phyloP scores from a whole-genome alignment of 2,797 vertebrate genomes.

The Nyctalus aviator region DNA sequence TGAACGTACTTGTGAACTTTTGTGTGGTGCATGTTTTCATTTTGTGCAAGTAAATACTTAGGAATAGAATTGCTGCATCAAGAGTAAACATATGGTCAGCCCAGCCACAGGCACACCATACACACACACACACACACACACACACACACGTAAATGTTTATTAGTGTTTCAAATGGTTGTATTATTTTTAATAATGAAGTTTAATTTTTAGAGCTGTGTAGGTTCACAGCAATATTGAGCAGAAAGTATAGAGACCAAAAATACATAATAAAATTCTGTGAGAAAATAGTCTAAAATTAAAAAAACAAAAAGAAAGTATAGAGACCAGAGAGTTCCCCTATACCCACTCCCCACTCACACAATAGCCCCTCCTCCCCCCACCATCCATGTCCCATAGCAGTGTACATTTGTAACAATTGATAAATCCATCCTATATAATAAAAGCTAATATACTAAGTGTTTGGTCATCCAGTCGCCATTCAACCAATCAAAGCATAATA shows the following conservation, averaged over 20 bases:
- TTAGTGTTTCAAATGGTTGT: background rate
- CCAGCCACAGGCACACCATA: background rate
- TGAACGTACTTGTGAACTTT: background rate
- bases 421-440: background rate
- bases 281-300: too few relatives aligned
- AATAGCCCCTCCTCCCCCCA: too few relatives aligned
- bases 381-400: background rate
- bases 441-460: too few relatives aligned
- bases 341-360: background rate
- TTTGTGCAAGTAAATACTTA: constrained; percentile 16
- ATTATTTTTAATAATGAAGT: background rate
- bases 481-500: too few relatives aligned
- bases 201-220: background rate
- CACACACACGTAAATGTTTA: background rate
- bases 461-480: too few relatives aligned
- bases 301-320: too few relatives aligned
- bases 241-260: background rate
- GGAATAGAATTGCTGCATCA: background rate
- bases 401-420: background rate
- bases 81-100: background rate
- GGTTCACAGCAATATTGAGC: background rate
- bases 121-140: background rate
- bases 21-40: background rate
- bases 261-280: too few relatives aligned
- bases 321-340: background rate